phyloP scores from a whole-genome alignment of 2,888 invertebrate genomes.

The Mellilla xanthometata region DNA sequence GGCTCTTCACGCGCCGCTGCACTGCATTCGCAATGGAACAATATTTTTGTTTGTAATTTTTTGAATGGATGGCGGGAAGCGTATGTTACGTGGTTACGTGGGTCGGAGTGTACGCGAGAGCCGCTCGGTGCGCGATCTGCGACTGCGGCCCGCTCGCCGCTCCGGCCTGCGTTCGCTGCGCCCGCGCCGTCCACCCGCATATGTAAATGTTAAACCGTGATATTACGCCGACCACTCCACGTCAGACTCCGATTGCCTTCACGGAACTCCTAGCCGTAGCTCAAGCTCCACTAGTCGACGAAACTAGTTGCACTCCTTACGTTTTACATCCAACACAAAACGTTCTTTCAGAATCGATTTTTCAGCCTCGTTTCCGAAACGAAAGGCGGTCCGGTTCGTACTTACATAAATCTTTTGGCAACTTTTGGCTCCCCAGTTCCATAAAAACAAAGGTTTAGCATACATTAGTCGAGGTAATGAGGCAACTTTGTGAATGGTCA shows the following conservation, averaged over 20 bases:
- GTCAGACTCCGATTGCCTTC: conserved; percentile 30
- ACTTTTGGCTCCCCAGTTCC: conserved; percentile 37
- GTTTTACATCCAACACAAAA: conserved; percentile 34
- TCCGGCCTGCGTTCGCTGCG: conserved; percentile 56
- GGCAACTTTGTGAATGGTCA: conserved; percentile 20
- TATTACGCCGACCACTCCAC: conserved; percentile 49
- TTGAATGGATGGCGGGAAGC: conserved; percentile 71
- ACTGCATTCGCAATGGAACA: conserved; percentile 59
- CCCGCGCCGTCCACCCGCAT: conserved; percentile 38
- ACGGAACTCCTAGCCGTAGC: conserved; percentile 27
- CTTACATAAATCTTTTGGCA: conserved; percentile 40
- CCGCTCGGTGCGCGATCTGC: conserved; percentile 69
- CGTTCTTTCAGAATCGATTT: conserved; percentile 44
- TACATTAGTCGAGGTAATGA: conserved; percentile 18
- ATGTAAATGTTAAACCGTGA: conserved; percentile 69
- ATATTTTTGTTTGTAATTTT: conserved; percentile 49
- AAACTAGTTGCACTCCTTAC: conserved; percentile 31
- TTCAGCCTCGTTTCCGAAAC: conserved; percentile 52
- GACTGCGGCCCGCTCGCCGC: conserved; percentile 68
- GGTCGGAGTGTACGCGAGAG: conserved; percentile 65
- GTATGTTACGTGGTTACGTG: conserved; percentile 72
- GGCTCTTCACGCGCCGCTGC: conserved; percentile 66
- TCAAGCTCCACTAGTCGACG: conserved; percentile 40
- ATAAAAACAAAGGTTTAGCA: conserved; percentile 35
- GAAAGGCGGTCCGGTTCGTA: conserved; percentile 33